Conservation (phyloP, 2,113 vertebrate genomes). For the Candoia aspera region DNA sequence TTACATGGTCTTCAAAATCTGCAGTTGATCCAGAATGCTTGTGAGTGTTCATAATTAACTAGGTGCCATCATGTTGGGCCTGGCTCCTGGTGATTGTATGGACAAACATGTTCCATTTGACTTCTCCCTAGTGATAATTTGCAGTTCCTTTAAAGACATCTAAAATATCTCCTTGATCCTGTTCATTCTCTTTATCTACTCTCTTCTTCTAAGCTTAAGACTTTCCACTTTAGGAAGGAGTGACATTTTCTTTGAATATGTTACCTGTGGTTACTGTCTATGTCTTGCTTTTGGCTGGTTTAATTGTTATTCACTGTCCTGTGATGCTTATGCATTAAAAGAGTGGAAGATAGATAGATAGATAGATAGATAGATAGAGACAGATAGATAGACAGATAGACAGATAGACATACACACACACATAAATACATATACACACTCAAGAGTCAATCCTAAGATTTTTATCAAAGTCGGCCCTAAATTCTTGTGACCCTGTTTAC, state of each 20-base stretch:
- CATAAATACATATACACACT: too few species aligned
- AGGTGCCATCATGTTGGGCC: neutral
- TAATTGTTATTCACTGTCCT: neutral
- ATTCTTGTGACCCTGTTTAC: too few species aligned
- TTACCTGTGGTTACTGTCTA: neutral
- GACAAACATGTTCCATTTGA: neutral
- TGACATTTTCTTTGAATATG: neutral
- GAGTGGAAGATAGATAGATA: too few species aligned
- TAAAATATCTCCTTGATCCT: neutral
- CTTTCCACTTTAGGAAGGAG: neutral
- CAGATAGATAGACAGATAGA: too few species aligned
- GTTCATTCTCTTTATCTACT: neutral
- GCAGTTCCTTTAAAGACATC: neutral
- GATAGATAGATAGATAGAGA: too few species aligned
- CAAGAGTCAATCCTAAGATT: too few species aligned
- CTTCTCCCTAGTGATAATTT: neutral
- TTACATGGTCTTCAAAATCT: too few species aligned
- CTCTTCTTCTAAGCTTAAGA: neutral
- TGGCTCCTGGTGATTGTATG: neutral
- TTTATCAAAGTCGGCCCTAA: too few species aligned
- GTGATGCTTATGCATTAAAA: too few species aligned
- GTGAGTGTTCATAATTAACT: neutral
- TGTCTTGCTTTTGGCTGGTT: neutral
- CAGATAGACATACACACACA: too few species aligned
- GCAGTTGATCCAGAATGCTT: neutral